These are phyloP conservation scores for Laterallus jamaicensis DNA, from an alignment of 2,113 vertebrate genomes.

Conservation along the genomic window DNA sequence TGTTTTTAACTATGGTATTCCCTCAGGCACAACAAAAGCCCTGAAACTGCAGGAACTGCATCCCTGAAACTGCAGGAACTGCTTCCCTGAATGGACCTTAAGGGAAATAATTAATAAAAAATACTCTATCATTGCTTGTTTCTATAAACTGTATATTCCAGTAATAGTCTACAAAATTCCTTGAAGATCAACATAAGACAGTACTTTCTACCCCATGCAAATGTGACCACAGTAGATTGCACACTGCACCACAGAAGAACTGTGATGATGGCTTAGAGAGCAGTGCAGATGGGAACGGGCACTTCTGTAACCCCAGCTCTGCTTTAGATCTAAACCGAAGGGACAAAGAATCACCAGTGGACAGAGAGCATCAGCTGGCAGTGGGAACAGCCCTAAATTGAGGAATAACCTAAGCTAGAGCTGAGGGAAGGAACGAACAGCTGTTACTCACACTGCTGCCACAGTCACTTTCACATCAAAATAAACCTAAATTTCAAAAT, in stretches of 20 bases:
- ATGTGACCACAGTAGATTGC: neutral
- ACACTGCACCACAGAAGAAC: neutral
- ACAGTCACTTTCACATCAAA: neutral
- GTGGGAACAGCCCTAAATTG: neutral
- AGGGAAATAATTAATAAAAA: slow-evolving; percentile 1
- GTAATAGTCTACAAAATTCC: neutral
- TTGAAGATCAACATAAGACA: neutral
- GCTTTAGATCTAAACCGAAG: neutral
- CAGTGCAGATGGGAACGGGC: accelerated
- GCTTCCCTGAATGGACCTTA: neutral
- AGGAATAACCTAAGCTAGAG: neutral
- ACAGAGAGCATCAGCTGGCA: neutral
- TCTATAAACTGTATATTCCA: neutral
- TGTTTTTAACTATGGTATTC: neutral
- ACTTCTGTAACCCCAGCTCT: neutral
- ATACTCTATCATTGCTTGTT: neutral
- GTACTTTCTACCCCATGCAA: neutral
- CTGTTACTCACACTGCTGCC: neutral
- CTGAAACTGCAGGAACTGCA: neutral
- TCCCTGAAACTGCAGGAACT: neutral
- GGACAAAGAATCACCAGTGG: neutral
- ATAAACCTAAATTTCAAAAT: neutral
- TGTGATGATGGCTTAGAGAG: neutral
- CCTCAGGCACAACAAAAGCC: neutral
- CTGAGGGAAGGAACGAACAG: neutral